Conservation (phyloP, 2,888 invertebrate species). For the Saturnia japonica region DNA sequence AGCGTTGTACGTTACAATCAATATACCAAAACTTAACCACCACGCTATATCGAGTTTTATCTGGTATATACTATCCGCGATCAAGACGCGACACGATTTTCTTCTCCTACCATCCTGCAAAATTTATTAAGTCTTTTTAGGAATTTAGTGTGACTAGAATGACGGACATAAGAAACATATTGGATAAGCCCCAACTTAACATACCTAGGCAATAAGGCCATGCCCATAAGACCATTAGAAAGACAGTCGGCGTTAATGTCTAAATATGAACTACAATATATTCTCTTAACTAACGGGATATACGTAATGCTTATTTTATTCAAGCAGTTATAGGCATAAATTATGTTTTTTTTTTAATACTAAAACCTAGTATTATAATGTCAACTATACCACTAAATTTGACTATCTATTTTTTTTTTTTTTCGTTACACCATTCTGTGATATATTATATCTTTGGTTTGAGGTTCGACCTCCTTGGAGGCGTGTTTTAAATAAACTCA, state of each 20-base stretch:
- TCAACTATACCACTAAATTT: constrained; percentile 67
- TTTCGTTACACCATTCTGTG: constrained; percentile 54
- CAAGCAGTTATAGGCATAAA: constrained; percentile 68
- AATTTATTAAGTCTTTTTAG: too few relatives aligned
- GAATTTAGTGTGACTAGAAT: neutral
- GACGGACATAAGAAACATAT: neutral
- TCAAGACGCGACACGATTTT: too few relatives aligned
- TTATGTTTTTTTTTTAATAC: constrained; percentile 37
- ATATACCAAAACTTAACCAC: too few relatives aligned
- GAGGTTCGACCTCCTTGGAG: constrained; percentile 58
- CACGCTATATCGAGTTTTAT: too few relatives aligned
- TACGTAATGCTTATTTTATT: constrained; percentile 52
- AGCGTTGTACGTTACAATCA: too few relatives aligned
- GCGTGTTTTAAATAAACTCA: constrained; percentile 22
- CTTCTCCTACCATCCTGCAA: too few relatives aligned
- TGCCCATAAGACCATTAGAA: constrained; percentile 22
- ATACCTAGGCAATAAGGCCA: neutral
- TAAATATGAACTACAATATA: constrained; percentile 32
- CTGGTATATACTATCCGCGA: too few relatives aligned
- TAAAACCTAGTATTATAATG: constrained; percentile 58
- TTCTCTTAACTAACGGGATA: constrained; percentile 52
- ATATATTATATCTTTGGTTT: constrained; percentile 49
- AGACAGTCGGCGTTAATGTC: constrained; percentile 36
- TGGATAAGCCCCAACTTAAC: neutral
- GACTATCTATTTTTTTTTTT: constrained; percentile 64